phyloP scores from a whole-genome alignment of 2,113 vertebrate genomes.

The Ceuthmochares aereus region DNA sequence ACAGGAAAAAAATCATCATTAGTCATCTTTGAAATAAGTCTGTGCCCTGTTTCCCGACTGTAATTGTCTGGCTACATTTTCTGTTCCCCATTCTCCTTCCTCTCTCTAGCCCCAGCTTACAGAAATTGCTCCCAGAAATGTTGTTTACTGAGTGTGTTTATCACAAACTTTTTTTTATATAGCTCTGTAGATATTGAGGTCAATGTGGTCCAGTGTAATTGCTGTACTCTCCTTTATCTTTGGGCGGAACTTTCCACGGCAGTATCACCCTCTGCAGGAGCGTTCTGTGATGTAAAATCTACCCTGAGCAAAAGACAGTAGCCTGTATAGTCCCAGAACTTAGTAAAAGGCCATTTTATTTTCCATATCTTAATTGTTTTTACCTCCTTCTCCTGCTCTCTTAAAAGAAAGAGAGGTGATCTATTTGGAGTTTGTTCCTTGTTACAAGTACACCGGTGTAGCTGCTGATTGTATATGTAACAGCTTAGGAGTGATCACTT shows the following conservation, averaged over 20 bases:
- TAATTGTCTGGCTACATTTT: neutral
- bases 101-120: neutral
- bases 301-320: neutral
- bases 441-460: neutral
- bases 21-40: neutral
- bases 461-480: neutral
- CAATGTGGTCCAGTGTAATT: neutral
- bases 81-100: conserved; percentile 24
- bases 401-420: neutral
- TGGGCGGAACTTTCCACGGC: neutral
- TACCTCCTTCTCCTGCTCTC: neutral
- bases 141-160: neutral
- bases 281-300: neutral
- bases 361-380: neutral
- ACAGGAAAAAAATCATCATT: neutral
- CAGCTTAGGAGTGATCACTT: neutral
- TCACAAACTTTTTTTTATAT: neutral
- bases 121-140: neutral
- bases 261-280: neutral
- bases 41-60: neutral
- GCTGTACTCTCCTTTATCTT: neutral
- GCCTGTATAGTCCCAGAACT: neutral
- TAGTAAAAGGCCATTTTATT: neutral
- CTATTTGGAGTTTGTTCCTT: neutral
- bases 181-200: neutral